These are phyloP conservation scores for Zaprionus kolodkinae DNA, from an alignment of 1,140 invertebrate genomes.

Conservation along the genomic window DNA sequence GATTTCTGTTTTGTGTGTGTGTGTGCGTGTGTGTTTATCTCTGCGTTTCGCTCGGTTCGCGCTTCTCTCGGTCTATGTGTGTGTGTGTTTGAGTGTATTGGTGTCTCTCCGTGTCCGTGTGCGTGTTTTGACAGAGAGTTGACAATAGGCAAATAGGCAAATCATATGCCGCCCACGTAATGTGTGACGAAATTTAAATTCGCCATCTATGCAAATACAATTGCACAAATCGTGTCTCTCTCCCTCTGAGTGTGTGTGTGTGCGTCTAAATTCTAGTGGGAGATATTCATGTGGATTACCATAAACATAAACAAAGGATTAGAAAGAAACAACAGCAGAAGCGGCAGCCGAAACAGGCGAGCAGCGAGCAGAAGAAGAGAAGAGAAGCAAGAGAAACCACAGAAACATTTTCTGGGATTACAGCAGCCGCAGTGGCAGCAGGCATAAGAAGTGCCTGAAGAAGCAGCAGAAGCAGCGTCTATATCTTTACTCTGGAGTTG, in stretches of 20 bases:
- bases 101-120: slow-evolving; percentile 10
- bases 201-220: slow-evolving; percentile 66
- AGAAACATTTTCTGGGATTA: slow-evolving; percentile 49
- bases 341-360: slow-evolving; percentile 4
- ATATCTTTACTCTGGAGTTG: slow-evolving; percentile 27
- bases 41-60: not conserved
- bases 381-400: slow-evolving; percentile 19
- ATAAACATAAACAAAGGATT: slow-evolving; percentile 80
- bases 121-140: slow-evolving; percentile 50
- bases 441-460: not conserved
- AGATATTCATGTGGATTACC: slow-evolving; percentile 65
- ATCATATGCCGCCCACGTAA: slow-evolving; percentile 76
- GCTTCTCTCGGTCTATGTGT: not conserved
- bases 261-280: slow-evolving; percentile 35
- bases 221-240: slow-evolving; percentile 46
- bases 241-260: slow-evolving; percentile 7
- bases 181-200: slow-evolving; percentile 82
- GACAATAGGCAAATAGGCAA: slow-evolving; percentile 68
- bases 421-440: slow-evolving; percentile 24
- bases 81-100: slow-evolving; percentile 5
- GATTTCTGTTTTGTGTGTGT: slow-evolving; percentile 14
- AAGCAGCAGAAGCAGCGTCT: not conserved
- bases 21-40: not conserved
- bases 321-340: slow-evolving; percentile 48
- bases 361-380: not conserved